Evolutionary conservation across 1,140 invertebrate genomes (phyloP), one percentile per base, ranked within the genome.

Genomic region (Lordiphosa mommai): DNA sequence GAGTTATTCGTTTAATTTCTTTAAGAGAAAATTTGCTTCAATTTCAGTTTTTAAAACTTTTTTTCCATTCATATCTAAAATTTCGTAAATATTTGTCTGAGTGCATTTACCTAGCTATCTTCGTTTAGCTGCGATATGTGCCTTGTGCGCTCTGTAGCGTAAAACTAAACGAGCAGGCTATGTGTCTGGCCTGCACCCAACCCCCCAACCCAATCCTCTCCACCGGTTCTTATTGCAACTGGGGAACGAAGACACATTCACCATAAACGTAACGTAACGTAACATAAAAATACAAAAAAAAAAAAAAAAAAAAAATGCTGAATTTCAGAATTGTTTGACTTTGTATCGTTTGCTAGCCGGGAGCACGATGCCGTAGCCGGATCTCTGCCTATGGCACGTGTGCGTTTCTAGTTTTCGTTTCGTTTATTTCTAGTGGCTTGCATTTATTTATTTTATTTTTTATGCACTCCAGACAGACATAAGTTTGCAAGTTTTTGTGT

Each of bases 291-390:
- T n/a, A n/a, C n/a, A n/a, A 23, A 23, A 23, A 17, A 17, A 2
- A 17, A 1, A 17, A 17, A 23, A 2, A 23, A 23, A 23, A 23
- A 23, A 23, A 23, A 1, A 23, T 23, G 66, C 50, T 82, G 76
- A 73, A 80, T 82, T 80, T 64, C 53, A 40, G 61, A 76, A 74
- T 80, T 74, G 76, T 82, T 80, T 71, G 71, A 74, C 61, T 80
- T 82, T 82, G 61, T 82, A 80, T 82, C 76, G 53, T 55, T 66
- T 53, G 66, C 43, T 41, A 41, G 65, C 69, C 53, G 41, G 16
- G 36, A 58, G 53, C 47, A 44, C 16, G 16, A 17, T 17, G 16
- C 16, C 3, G 16, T 17, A 17, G 20, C 20, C 3, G 20, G 20
- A 23, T 23, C 20, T 23, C 20, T 23, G 33, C 46, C 50, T 57